Base-by-base conservation (phyloP, 2,888 invertebrate species). In the Bibio marci region DNA sequence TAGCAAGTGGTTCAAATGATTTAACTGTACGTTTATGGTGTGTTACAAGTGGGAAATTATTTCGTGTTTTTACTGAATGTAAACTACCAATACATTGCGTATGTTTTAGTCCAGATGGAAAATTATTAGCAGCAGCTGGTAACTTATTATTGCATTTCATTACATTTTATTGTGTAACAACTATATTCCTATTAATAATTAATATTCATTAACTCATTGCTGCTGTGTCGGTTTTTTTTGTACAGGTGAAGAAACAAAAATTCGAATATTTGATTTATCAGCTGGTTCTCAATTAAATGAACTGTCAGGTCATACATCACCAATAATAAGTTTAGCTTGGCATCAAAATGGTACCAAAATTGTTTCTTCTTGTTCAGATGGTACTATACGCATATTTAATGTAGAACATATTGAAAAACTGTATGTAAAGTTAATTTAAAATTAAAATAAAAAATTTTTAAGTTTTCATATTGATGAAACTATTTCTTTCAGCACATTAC, bases 1-100 rank as follows among this genome's bases (percentile, higher is more conserved):
- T 92, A 47, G 90, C 87, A 28, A 85, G 87, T 1, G 92, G 90
- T 10, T 86, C 91, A 2, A 73, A 80, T n/a, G 94, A 94, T 65
- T 79, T 80, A 55, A 81, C 80, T 30, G 76, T 91, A 35, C 72
- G 91, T 26, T 63, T 94, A 50, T 94, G 91, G 91, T 78, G 75
- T 47, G 73, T 86, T 38, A 76, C 80, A 44, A 82, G 83, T 53
- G 88, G 83, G 11, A 77, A 77, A 47, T 67, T 85, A 37, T 75
- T 87, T 45, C 71, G 94, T 39, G 72, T 91, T 30, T 74, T 87
- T 46, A 69, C 74, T 33, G 87, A 82, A 10, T 80, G 85, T 49
- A 73, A 79, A 47, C 80, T 77, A 22, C 70, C 75, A 2, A 71
- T 92, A 18, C 73, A 79, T 43, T 66, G 78, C 40, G 62, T 92